Conservation (phyloP, 2,888 invertebrate genomes). For the Sesamia inferens region DNA sequence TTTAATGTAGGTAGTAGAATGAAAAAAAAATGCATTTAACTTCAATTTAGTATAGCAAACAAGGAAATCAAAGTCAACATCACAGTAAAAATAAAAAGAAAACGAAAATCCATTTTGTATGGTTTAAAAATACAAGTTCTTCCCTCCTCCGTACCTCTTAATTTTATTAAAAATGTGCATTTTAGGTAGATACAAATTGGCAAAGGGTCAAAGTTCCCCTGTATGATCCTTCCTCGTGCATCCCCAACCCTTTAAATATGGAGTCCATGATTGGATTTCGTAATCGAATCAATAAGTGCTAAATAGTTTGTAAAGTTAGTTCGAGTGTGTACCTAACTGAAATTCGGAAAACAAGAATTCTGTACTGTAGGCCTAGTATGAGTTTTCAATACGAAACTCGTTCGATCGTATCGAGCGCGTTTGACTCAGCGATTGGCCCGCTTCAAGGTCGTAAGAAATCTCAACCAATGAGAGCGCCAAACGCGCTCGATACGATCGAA, state of each 20-base stretch:
- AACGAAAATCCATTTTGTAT: neutral
- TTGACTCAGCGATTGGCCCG: too few species aligned
- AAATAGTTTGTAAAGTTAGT: neutral
- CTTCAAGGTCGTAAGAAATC: too few species aligned
- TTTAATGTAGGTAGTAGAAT: too few species aligned
- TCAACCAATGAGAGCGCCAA: too few species aligned
- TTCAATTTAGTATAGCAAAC: too few species aligned
- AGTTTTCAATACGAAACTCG: too few species aligned
- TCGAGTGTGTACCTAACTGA: neutral
- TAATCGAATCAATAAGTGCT: neutral
- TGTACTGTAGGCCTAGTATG: too few species aligned
- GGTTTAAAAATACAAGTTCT: neutral
- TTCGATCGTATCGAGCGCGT: too few species aligned
- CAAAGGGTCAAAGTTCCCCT: slow-evolving; percentile 50
- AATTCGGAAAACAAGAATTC: neutral
- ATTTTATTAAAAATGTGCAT: neutral
- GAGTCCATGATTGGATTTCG: slow-evolving; percentile 20
- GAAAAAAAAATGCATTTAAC: too few species aligned
- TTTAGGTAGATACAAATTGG: slow-evolving; percentile 4
- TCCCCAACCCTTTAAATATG: slow-evolving; percentile 39
- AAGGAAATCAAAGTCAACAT: too few species aligned
- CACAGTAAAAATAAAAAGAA: neutral
- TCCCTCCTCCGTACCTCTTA: too few species aligned
- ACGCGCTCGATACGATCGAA: too few species aligned
- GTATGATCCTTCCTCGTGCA: slow-evolving; percentile 29